These are phyloP conservation scores for Desoria tigrina DNA, from an alignment of 2,888 invertebrate genomes.

Conservation along the genomic window DNA sequence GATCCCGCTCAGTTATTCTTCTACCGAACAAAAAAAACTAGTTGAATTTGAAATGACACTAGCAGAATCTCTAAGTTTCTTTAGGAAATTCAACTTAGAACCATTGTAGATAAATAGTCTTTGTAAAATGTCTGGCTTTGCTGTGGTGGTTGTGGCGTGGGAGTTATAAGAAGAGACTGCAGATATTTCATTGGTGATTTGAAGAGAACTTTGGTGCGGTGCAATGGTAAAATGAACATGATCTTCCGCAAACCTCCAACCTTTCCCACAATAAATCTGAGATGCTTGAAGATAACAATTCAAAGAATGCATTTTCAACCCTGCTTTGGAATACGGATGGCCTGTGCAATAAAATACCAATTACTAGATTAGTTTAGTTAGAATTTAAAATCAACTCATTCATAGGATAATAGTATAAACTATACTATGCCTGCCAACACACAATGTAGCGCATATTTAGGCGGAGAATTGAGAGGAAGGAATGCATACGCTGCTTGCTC, in stretches of 20 bases:
- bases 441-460: constrained; percentile 95
- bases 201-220: constrained; percentile 72
- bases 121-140: constrained; percentile 36
- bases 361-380: not conserved
- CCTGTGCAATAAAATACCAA: constrained; percentile 57
- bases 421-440: constrained; percentile 73
- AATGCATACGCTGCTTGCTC: constrained; percentile 96
- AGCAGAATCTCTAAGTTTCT: no score
- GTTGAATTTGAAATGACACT: not conserved
- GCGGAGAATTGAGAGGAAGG: constrained; percentile 66
- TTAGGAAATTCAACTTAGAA: constrained; percentile 29
- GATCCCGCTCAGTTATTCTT: not conserved
- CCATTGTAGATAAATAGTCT: constrained; percentile 37
- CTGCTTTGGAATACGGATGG: constrained; percentile 89
- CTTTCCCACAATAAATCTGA: constrained; percentile 72
- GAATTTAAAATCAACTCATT: not conserved
- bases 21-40: constrained; percentile 3
- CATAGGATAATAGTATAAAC: no score
- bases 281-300: constrained; percentile 89
- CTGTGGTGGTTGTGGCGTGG: constrained; percentile 56
- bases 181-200: constrained; percentile 39
- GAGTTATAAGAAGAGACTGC: constrained; percentile 66
- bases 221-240: constrained; percentile 94
- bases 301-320: constrained; percentile 87
- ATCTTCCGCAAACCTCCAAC: constrained; percentile 91